These are phyloP conservation scores for Cranoglanis bouderius DNA, from an alignment of 2,113 vertebrate species.

Conservation along the genomic window DNA sequence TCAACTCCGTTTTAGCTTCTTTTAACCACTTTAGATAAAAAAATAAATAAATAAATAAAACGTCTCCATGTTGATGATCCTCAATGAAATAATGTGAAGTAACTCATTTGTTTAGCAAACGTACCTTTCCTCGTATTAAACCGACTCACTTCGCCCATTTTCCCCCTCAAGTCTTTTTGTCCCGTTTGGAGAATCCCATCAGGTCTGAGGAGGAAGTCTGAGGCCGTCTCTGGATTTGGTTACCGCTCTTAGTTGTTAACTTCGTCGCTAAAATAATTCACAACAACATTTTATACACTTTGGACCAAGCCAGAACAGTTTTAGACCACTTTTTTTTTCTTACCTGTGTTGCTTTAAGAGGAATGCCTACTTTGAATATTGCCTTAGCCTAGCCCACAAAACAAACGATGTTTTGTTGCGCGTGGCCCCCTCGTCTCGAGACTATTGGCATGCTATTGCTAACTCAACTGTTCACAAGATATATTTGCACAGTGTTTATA, in stretches of 20 bases:
- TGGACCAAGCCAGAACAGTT: neutral
- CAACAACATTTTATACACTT: neutral
- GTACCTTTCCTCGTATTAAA: neutral
- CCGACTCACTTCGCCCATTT: neutral
- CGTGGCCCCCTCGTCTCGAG: neutral
- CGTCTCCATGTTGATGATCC: neutral
- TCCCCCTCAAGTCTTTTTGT: neutral
- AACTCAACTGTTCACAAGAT: neutral
- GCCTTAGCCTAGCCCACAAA: neutral
- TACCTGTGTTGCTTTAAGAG: too few relatives aligned
- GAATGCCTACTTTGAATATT: too few relatives aligned
- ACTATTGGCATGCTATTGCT: slow-evolving; percentile 17
- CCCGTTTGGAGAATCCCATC: slow-evolving; percentile 19
- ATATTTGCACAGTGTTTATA: too few relatives aligned
- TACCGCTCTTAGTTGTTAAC: neutral
- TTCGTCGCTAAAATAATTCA: neutral
- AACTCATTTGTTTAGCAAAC: neutral
- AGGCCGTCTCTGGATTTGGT: slow-evolving; percentile 39
- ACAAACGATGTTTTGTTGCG: slow-evolving; percentile 31
- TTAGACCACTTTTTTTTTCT: neutral
- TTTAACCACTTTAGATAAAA: neutral
- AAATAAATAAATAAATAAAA: neutral
- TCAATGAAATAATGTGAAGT: neutral
- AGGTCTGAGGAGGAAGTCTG: slow-evolving; percentile 47
- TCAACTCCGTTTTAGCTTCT: slow-evolving; percentile 2